Base-by-base conservation (phyloP, 2,888 invertebrate species). In the Meloe dianella region DNA sequence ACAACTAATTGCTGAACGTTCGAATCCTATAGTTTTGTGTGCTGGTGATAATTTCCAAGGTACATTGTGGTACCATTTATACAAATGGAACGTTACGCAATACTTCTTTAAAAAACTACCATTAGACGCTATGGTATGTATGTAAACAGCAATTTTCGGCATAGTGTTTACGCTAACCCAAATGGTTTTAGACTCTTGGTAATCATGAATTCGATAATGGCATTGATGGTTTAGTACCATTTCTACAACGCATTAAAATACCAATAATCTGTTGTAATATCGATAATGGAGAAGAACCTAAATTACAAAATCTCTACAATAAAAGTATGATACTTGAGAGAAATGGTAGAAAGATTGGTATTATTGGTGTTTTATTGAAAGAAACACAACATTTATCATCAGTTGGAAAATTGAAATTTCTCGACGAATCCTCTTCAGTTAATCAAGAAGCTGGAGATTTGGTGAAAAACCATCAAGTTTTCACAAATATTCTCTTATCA, bases 151-250 rank as follows among this genome's bases (percentile, higher is more conserved):
- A 7, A 47, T 2, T 24, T 56, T 27, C 10, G 8, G 38, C 6
- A 17, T 24, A 54, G 32, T 3, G 4, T 60, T 51, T 62, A n/a
- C 20, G n/a, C 27, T 32, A 54, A n/a, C 38, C 5, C 8, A 10
- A 12, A 41, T 27, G 65, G 59, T 79, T 73, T 17, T 78, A 95
- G 94, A 92, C 92, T 0, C 80, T 95, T 8, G 95, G 95, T 0
- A 95, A 95, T 81, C 95, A 96, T 77, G 95, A 96, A 81, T 95
- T 96, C 77, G 95, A 95, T 79, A 88, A 92, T 75, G 90, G 88
- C 2, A 84, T 94, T 1, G 88, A 84, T 12, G 94, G 92, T 0
- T 81, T 94, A 0, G 86, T 90, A 0, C 92, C 92, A 0, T 94
- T 92, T 80, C 79, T 95, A 54, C 81, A 89, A 73, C 82, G 83